A percentile compares a stretch with the other conserved stretches of the same genome.
These are phyloP conservation scores for Cydia amplana DNA, from an alignment of 1,140 invertebrate genomes.

Conservation along the genomic window DNA sequence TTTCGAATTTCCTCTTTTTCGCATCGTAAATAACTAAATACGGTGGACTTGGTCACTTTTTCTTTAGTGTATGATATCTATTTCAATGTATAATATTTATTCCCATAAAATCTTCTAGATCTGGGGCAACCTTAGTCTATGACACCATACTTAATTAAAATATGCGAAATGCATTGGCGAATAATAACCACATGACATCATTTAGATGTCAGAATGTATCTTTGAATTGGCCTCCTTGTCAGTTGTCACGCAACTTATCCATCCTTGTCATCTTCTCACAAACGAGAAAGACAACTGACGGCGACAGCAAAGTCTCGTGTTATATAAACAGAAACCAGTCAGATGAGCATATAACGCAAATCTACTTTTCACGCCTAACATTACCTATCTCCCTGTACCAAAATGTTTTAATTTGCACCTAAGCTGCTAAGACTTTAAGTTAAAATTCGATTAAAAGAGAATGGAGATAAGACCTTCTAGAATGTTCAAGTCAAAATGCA, in stretches of 20 bases:
- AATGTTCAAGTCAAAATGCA: constrained; percentile 49
- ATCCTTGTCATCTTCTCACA: background rate
- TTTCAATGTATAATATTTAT: too few relatives aligned
- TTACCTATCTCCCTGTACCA: background rate
- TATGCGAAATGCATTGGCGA: too few relatives aligned
- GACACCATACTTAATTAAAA: too few relatives aligned
- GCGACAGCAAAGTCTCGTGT: background rate
- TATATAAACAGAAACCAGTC: constrained; percentile 14
- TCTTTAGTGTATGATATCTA: too few relatives aligned
- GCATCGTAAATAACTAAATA: too few relatives aligned
- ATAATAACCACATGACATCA: too few relatives aligned
- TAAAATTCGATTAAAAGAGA: background rate
- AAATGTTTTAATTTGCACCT: background rate
- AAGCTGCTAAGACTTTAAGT: background rate
- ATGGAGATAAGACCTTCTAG: constrained; percentile 37
- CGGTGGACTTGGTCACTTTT: too few relatives aligned
- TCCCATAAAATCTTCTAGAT: too few relatives aligned
- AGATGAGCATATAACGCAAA: constrained; percentile 10
- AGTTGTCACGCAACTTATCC: background rate
- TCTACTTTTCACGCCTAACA: background rate
- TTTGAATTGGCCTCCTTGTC: background rate
- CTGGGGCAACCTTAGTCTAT: too few relatives aligned
- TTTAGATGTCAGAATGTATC: too few relatives aligned
- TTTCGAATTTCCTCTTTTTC: too few relatives aligned
- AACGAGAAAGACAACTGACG: background rate